Evolutionary conservation across 2,113 vertebrate species (phyloP).

Genomic region (Steatornis caripensis): DNA sequence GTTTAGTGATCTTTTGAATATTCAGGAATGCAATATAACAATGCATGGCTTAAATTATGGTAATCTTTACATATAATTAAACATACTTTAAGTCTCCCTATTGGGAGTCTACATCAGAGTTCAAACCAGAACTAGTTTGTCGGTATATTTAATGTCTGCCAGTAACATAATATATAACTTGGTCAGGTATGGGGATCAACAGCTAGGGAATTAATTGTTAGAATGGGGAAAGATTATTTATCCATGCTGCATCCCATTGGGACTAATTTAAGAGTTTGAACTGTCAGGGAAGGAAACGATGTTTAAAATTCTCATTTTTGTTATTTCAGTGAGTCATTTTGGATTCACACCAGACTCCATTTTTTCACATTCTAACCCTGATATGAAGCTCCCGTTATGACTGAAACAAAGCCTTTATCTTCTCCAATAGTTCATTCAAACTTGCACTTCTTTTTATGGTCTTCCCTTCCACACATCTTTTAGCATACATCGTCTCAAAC

Average conservation of each 20-base stretch:
- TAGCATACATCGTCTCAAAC: not conserved
- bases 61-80: not conserved
- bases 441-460: not conserved
- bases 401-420: not conserved
- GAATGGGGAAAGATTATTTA: not conserved
- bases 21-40: not conserved
- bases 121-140: not conserved
- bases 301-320: not conserved
- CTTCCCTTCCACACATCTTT: not conserved
- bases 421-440: not conserved
- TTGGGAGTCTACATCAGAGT: not conserved
- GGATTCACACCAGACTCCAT: not conserved
- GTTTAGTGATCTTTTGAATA: not conserved
- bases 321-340: not conserved
- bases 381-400: not conserved
- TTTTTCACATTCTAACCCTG: not conserved
- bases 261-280: not conserved
- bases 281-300: not conserved
- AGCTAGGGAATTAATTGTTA: not conserved
- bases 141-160: not conserved
- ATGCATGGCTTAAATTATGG: not conserved
- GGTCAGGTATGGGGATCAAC: not conserved
- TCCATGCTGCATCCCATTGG: not conserved
- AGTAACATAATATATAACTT: not conserved
- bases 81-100: not conserved